phyloP scores from a whole-genome alignment of 2,113 vertebrate genomes.

The Neomonachus schauinslandi region DNA sequence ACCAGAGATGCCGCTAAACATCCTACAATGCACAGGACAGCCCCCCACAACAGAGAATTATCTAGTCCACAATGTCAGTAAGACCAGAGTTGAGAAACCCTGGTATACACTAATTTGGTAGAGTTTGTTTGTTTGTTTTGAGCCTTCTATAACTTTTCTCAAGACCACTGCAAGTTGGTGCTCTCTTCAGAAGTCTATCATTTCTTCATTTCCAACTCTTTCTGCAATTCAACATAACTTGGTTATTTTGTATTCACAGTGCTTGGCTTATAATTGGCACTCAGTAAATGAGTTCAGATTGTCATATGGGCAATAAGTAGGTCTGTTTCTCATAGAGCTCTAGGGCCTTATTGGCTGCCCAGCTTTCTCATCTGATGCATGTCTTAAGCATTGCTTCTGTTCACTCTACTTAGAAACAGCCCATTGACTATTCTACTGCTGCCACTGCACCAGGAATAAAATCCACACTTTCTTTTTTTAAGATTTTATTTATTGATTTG shows the following conservation, averaged over 20 bases:
- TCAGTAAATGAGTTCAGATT: not conserved
- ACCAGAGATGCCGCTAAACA: not conserved
- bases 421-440: not conserved
- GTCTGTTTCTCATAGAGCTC: not conserved
- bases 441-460: not conserved
- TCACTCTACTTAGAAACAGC: not conserved
- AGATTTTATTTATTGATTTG: not conserved
- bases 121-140: not conserved
- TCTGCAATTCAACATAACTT: not conserved
- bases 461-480: not conserved
- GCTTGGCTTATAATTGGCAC: not conserved
- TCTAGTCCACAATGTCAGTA: not conserved
- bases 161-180: not conserved
- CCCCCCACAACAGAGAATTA: not conserved
- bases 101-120: not conserved
- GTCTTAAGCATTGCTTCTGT: not conserved
- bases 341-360: not conserved
- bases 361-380: not conserved
- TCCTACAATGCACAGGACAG: not conserved
- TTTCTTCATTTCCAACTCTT: not conserved
- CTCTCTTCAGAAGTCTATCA: not conserved
- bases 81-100: not conserved
- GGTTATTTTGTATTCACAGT: not conserved
- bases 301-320: not conserved
- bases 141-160: not conserved